A percentile compares a stretch with the other conserved stretches of the same genome.
Conservation (phyloP, 2,888 invertebrate genomes). For the Thymelicus acteon region DNA sequence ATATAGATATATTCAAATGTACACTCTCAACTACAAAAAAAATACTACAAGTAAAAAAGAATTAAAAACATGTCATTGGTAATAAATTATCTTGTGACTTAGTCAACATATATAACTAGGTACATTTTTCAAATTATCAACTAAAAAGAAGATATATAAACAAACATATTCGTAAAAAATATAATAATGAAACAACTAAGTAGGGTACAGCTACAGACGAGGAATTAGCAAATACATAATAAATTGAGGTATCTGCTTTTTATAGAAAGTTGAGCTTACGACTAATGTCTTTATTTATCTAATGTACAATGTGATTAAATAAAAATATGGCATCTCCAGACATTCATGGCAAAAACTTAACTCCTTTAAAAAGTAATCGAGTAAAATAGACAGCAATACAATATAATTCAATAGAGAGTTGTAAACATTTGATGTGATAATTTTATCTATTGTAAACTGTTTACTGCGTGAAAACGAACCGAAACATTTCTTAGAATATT, state of each 20-base stretch:
- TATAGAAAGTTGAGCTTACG: slow-evolving; percentile 63
- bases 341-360: slow-evolving; percentile 71
- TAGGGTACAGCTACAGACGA: slow-evolving; percentile 47
- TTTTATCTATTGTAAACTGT: too few relatives aligned
- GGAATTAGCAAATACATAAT: slow-evolving; percentile 61
- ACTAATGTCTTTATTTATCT: slow-evolving; percentile 57
- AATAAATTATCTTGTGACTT: slow-evolving; percentile 84
- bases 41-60: slow-evolving; percentile 60
- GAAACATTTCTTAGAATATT: too few relatives aligned
- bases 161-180: slow-evolving; percentile 47
- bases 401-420: slow-evolving; percentile 6
- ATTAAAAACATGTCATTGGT: slow-evolving; percentile 83
- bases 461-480: too few relatives aligned
- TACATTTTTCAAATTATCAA: slow-evolving; percentile 50
- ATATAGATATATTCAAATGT: slow-evolving; percentile 68
- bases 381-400: slow-evolving; percentile 24
- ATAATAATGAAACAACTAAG: slow-evolving; percentile 46
- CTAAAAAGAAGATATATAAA: slow-evolving; percentile 45
- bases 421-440: too few relatives aligned
- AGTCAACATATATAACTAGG: slow-evolving; percentile 76
- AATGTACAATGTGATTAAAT: slow-evolving; percentile 58
- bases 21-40: slow-evolving; percentile 74
- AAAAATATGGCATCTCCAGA: slow-evolving; percentile 79
- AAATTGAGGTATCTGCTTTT: slow-evolving; percentile 67
- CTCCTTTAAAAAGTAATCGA: slow-evolving; percentile 38